Conservation (phyloP, 1,140 invertebrate species). For the Pentalonia nigronervosa region DNA sequence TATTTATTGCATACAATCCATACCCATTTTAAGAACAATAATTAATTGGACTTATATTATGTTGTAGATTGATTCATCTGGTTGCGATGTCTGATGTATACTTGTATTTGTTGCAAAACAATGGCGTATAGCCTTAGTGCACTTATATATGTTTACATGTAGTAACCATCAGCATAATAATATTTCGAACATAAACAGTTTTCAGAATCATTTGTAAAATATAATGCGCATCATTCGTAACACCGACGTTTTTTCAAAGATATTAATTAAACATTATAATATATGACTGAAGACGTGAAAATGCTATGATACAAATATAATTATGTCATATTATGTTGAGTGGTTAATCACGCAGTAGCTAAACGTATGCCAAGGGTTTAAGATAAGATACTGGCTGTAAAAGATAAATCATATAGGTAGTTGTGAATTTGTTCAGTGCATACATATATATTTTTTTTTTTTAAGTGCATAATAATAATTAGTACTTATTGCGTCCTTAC, state of each 20-base stretch:
- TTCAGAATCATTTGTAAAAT: background rate
- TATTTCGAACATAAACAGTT: background rate
- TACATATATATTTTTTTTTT: background rate
- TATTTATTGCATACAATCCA: background rate
- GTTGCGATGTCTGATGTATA: background rate
- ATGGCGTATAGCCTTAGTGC: background rate
- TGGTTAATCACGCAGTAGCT: constrained; percentile 1
- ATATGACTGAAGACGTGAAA: background rate
- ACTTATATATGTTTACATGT: background rate
- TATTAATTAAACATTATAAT: background rate
- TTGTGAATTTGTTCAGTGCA: background rate
- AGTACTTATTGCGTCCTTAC: background rate
- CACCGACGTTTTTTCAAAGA: background rate
- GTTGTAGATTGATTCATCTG: background rate
- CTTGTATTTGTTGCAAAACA: background rate
- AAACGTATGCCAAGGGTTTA: background rate
- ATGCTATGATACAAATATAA: constrained; percentile 2
- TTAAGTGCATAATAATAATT: background rate
- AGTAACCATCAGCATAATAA: background rate
- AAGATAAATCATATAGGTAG: background rate
- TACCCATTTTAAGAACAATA: constrained; percentile 15
- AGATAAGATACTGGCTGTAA: constrained; percentile 9
- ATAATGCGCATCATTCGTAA: background rate
- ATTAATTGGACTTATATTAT: background rate
- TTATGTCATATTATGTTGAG: background rate